phyloP scores from a whole-genome alignment of 1,140 invertebrate species.

The Cotesia chilonis region DNA sequence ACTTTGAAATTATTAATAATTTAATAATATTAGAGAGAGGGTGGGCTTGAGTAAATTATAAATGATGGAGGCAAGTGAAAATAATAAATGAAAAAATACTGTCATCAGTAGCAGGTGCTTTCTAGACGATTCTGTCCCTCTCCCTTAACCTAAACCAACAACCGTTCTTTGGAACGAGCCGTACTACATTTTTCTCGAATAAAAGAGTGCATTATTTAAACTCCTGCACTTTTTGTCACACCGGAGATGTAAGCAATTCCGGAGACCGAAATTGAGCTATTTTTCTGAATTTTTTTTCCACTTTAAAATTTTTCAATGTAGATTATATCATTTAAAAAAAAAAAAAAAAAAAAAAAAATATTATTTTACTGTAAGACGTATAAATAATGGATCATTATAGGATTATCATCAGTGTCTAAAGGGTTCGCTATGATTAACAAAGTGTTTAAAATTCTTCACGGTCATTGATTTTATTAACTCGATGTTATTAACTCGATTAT shows the following conservation, averaged over 20 bases:
- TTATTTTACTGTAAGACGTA: slow-evolving; percentile 48
- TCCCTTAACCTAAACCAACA: not conserved
- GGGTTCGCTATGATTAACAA: slow-evolving; percentile 65
- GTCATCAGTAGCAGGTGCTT: slow-evolving; percentile 20
- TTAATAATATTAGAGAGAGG: not conserved
- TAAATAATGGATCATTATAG: slow-evolving; percentile 62
- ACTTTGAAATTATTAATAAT: slow-evolving; percentile 5
- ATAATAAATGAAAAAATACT: slow-evolving; percentile 27
- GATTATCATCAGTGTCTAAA: slow-evolving; percentile 46
- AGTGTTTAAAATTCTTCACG: slow-evolving; percentile 62
- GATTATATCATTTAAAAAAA: not conserved
- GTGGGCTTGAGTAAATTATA: too few species aligned
- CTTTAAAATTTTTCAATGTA: slow-evolving; percentile 15
- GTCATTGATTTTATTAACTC: slow-evolving; percentile 8
- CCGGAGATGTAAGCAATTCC: slow-evolving; percentile 38
- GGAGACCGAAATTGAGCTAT: slow-evolving; percentile 45
- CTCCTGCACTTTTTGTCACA: slow-evolving; percentile 20
- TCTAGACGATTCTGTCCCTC: slow-evolving; percentile 1
- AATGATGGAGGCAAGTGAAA: slow-evolving; percentile 19
- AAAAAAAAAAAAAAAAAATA: slow-evolving; percentile 47
- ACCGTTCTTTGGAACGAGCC: not conserved
- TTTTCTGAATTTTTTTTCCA: slow-evolving; percentile 50
- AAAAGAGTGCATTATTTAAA: slow-evolving; percentile 47
- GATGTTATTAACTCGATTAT: slow-evolving; percentile 16
- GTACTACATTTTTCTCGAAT: slow-evolving; percentile 25